Percentiles rank a stretch among this genome's conserved stretches.
phyloP scores from a whole-genome alignment of 2,113 vertebrate genomes.

The Alethe castanea region DNA sequence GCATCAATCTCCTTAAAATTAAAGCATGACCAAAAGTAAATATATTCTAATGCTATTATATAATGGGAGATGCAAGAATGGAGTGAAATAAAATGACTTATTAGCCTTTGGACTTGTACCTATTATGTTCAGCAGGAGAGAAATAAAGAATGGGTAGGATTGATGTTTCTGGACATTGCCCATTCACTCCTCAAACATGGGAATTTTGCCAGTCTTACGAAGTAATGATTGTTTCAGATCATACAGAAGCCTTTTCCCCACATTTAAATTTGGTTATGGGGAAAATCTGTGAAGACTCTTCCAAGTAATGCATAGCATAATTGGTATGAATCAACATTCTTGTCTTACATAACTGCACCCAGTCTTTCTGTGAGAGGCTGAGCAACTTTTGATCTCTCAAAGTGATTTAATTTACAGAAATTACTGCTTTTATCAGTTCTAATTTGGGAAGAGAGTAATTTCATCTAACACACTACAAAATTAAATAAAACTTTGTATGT shows the following conservation, averaged over 20 bases:
- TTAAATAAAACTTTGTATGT: not conserved
- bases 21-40: not conserved
- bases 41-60: not conserved
- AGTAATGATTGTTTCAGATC: not conserved
- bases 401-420: constrained; percentile 14
- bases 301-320: constrained; percentile 25
- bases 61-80: not conserved
- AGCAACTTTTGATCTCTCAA: constrained; percentile 22
- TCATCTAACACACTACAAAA: not conserved
- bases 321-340: constrained; percentile 44
- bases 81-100: not conserved
- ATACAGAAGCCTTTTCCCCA: not conserved
- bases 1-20: not conserved
- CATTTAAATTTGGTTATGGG: not conserved
- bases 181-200: not conserved
- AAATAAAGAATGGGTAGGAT: not conserved
- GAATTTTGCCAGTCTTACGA: not conserved
- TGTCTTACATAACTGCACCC: constrained; percentile 11
- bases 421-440: constrained; percentile 1
- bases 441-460: not conserved
- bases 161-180: not conserved
- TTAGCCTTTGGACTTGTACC: not conserved
- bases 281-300: not conserved
- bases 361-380: not conserved
- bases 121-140: not conserved